phyloP scores from a whole-genome alignment of 2,113 vertebrate species.

The Eupsittula cactorum region DNA sequence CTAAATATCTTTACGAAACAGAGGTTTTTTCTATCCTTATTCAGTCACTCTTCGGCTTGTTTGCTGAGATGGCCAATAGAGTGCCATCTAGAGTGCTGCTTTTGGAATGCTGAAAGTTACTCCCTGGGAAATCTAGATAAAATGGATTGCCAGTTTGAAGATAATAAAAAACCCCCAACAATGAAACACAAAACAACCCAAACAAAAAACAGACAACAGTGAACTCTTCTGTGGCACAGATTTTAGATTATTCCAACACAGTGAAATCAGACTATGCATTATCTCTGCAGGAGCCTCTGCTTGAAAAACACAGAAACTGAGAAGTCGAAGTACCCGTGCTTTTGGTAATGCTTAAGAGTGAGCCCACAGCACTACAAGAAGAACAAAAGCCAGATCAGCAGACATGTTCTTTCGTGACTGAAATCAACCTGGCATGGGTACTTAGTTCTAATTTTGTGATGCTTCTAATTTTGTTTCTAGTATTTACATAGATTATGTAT shows the following conservation, averaged over 20 bases:
- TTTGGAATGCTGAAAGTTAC: neutral
- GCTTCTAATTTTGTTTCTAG: neutral
- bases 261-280: neutral
- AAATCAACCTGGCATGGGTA: neutral
- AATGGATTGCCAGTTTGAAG: neutral
- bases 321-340: neutral
- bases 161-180: neutral
- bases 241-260: neutral
- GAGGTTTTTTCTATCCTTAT: neutral
- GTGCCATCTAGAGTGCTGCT: slow-evolving; percentile 33
- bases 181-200: neutral
- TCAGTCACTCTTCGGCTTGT: neutral
- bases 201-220: neutral
- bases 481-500: neutral
- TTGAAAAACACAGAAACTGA: neutral
- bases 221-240: neutral
- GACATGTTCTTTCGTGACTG: neutral
- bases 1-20: neutral
- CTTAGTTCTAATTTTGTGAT: neutral
- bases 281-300: neutral
- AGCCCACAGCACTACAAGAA: neutral
- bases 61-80: slow-evolving; percentile 10
- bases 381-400: neutral
- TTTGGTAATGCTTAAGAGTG: neutral
- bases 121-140: neutral